These are phyloP conservation scores for Luehdorfia chinensis DNA, from an alignment of 1,140 invertebrate genomes.

Conservation along the genomic window DNA sequence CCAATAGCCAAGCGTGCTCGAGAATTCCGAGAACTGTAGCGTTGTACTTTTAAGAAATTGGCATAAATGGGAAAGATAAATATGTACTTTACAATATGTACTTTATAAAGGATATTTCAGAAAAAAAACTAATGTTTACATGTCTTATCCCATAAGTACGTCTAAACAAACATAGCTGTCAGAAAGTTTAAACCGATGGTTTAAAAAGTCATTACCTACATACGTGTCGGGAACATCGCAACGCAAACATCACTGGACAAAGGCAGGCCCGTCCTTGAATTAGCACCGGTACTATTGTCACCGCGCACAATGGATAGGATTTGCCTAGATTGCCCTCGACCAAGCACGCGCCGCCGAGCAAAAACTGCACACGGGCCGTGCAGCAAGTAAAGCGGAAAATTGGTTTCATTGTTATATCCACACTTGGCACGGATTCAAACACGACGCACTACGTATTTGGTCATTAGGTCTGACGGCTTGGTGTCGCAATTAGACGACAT, in stretches of 20 bases:
- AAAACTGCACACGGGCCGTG: conserved; percentile 33
- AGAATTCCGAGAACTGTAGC: too few relatives aligned
- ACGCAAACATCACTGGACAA: conserved; percentile 42
- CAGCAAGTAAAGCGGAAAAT: conserved; percentile 33
- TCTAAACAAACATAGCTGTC: too few relatives aligned
- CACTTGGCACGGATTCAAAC: conserved; percentile 10
- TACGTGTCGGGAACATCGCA: conserved; percentile 19
- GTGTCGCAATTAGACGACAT: conserved; percentile 9
- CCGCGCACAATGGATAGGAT: conserved; percentile 64
- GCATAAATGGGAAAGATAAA: too few relatives aligned
- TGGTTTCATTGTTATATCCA: conserved; percentile 17
- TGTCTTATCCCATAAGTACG: too few relatives aligned
- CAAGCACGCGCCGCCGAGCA: conserved; percentile 35
- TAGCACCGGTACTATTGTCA: conserved; percentile 65
- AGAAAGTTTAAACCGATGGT: too few relatives aligned
- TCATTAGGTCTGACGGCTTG: conserved; percentile 8
- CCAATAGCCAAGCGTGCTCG: too few relatives aligned
- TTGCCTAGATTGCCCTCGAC: conserved; percentile 49
- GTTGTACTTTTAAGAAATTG: too few relatives aligned
- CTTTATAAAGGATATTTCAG: too few relatives aligned
- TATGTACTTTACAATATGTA: too few relatives aligned
- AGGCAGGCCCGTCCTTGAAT: conserved; percentile 60
- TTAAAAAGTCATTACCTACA: too few relatives aligned
- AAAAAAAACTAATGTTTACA: too few relatives aligned
- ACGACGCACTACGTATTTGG: neutral